A percentile compares a stretch with the other conserved stretches of the same genome.
phyloP scores from a whole-genome alignment of 2,113 vertebrate genomes.

The Brevimyrus niger region DNA sequence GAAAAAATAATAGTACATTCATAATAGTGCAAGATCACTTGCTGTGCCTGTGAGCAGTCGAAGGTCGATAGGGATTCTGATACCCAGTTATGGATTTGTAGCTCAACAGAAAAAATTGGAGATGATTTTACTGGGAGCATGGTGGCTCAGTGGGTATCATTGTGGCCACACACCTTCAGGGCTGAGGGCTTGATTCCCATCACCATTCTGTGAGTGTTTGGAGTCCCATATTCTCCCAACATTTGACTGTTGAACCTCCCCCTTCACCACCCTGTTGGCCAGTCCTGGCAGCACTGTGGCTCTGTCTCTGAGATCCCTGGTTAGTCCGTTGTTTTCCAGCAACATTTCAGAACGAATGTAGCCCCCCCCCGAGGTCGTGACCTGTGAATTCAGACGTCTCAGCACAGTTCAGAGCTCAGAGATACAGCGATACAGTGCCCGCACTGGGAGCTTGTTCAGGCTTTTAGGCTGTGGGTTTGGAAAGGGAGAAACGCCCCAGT shows the following conservation, averaged over 20 bases:
- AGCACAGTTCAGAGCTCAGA: neutral
- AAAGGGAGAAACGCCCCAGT: neutral
- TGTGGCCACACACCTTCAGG: neutral
- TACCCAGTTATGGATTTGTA: neutral
- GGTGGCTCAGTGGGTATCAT: neutral
- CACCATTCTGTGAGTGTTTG: neutral
- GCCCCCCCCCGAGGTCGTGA: neutral
- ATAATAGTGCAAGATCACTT: neutral
- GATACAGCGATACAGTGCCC: neutral
- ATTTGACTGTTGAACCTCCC: neutral
- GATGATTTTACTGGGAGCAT: neutral
- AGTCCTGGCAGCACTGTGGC: conserved; percentile 5
- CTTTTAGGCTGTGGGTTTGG: neutral
- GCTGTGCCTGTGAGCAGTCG: neutral
- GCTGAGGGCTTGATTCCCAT: neutral
- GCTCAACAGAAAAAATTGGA: neutral
- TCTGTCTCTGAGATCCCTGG: neutral
- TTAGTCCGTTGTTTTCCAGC: neutral
- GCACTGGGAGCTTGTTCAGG: neutral
- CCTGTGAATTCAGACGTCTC: neutral
- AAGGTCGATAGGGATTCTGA: neutral
- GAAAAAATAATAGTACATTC: neutral
- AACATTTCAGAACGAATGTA: neutral
- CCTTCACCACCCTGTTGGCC: neutral
- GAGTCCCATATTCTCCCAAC: neutral